Evolutionary conservation across 2,113 vertebrate genomes (phyloP), one percentile per base, ranked within the genome.

Genomic region (Channa argus): DNA sequence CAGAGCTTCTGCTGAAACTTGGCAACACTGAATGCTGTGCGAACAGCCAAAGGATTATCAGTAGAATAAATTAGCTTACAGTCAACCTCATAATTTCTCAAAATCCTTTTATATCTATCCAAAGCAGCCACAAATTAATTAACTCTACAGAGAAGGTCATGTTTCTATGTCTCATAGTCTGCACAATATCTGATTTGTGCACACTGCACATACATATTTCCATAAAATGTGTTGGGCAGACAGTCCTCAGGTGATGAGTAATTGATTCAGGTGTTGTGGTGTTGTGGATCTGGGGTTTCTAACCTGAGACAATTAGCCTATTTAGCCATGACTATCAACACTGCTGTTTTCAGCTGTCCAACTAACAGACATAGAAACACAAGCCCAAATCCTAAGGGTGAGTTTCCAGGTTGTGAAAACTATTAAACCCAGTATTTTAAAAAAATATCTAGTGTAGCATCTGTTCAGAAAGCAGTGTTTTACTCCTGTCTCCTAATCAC

Each of bases 211-310:
- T 24, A 24, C 24, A 24, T 24, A 65, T 37, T 49, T 79, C 62
- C 15, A 56, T 76, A 8, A 78, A 68, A 74, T 76, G 58, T 6
- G 34, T 53, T 15, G 15, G 65, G 66, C 49, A 71, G 73, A 74
- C n/a, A 55, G 60, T 34, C 74, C 64, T 73, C 47, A 1, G 69
- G 86, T 69, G 33, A 5, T 62, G 33, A 77, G 65, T 77, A 80
- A 86, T 74, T 71, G 58, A 83, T 83, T 82, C 54, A 36, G 41
- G 77, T 77, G 63, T 83, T n/a, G 73, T 69, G 50, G 14, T 5
- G 7, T 85, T 74, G 55, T 66, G n/a, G 54, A 77, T 72, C 61
- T 63, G 34, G 54, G 63, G 74, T 82, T 82, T 74, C 61, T 61
- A 62, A 64, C 60, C 33, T 61, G 36, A 79, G 15, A 82, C 71